Percentiles rank a stretch among this genome's conserved stretches.
Conservation (phyloP, 2,113 vertebrate genomes). For the Prochilodus magdalenae region DNA sequence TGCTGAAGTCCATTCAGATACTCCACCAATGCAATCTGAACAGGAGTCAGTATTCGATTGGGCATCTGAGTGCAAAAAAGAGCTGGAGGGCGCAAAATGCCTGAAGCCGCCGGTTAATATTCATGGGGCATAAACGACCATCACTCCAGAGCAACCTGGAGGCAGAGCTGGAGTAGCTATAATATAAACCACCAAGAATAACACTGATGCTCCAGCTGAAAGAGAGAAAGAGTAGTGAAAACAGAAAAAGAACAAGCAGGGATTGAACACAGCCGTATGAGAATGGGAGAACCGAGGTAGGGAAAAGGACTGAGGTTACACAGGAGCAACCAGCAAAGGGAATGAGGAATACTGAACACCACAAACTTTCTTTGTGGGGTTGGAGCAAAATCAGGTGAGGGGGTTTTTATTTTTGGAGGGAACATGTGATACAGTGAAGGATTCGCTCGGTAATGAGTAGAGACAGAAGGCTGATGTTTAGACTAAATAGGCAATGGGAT, state of each 20-base stretch:
- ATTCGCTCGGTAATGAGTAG: no score
- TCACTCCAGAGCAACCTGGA: not conserved
- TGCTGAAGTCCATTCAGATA: no score
- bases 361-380: no score
- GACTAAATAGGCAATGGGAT: no score
- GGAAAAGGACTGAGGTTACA: no score
- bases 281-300: not conserved
- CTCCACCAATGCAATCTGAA: not conserved
- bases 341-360: no score
- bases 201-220: not conserved
- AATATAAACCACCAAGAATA: not conserved
- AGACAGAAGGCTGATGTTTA: no score
- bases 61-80: not conserved
- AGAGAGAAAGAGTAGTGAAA: not conserved
- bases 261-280: not conserved
- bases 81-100: not conserved
- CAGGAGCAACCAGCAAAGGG: no score
- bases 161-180: not conserved
- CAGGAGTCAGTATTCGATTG: slow-evolving; percentile 5
- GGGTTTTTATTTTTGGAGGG: no score
- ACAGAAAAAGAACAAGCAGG: not conserved
- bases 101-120: not conserved
- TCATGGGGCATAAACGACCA: slow-evolving; percentile 2
- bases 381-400: no score
- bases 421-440: no score